phyloP scores from a whole-genome alignment of 2,888 invertebrate species.

The Andrena minutula region DNA sequence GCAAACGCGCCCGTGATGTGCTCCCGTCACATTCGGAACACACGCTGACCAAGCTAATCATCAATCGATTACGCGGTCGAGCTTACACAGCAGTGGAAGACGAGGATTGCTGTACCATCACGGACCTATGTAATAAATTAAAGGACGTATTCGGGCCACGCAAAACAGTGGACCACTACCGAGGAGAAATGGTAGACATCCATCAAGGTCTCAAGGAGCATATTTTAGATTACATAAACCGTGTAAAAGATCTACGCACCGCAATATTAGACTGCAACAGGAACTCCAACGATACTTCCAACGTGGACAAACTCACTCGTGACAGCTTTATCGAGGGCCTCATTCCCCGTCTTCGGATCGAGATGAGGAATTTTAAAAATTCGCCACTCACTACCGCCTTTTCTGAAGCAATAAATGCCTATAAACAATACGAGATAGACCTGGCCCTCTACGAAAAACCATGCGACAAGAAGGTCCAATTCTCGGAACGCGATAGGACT shows the following conservation, averaged over 20 bases:
- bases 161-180: conserved; percentile 6
- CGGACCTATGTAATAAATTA: too few species aligned
- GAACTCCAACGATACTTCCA: too few species aligned
- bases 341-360: too few species aligned
- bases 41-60: not conserved
- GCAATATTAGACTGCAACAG: not conserved
- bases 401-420: too few species aligned
- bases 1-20: not conserved
- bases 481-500: too few species aligned
- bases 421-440: too few species aligned
- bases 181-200: not conserved
- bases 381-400: too few species aligned
- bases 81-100: not conserved
- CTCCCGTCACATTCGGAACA: not conserved
- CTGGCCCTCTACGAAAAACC: not conserved
- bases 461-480: too few species aligned
- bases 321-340: too few species aligned
- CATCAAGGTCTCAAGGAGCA: not conserved
- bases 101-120: not conserved
- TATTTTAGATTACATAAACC: conserved; percentile 7
- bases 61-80: not conserved
- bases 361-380: too few species aligned
- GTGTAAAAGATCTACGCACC: conserved; percentile 6
- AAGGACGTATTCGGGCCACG: not conserved
- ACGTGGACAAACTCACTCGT: too few species aligned